Conservation (phyloP, 2,888 invertebrate genomes). For the Hedya salicella region DNA sequence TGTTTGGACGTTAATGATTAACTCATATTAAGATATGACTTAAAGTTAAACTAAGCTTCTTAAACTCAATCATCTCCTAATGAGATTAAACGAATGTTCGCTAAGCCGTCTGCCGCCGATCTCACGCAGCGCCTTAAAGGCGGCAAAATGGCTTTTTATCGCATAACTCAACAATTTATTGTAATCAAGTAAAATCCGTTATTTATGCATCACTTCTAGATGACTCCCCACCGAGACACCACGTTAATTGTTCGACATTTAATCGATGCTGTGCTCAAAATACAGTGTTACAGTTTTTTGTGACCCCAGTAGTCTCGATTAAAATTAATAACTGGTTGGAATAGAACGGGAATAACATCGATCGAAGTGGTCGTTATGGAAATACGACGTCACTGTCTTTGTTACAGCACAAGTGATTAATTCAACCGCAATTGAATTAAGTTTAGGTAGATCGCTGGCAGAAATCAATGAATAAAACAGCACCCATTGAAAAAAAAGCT, state of each 20-base stretch:
- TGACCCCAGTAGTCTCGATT: conserved; percentile 48
- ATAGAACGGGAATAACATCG: conserved; percentile 53
- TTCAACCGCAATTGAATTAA: conserved; percentile 24
- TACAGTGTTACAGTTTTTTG: conserved; percentile 60
- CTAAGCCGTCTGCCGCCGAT: conserved; percentile 56
- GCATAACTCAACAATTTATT: conserved; percentile 66
- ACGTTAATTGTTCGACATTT: conserved; percentile 75
- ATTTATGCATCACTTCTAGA: conserved; percentile 74
- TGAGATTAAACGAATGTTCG: conserved; percentile 43
- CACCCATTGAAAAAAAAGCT: not conserved
- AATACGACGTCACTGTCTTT: conserved; percentile 44
- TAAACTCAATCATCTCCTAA: conserved; percentile 43
- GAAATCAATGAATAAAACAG: not conserved
- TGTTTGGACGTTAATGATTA: not conserved
- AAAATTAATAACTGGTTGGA: conserved; percentile 36
- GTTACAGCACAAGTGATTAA: conserved; percentile 11
- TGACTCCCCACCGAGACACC: conserved; percentile 67
- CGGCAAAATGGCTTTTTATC: conserved; percentile 72
- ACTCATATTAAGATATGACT: not conserved
- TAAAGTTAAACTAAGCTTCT: not conserved
- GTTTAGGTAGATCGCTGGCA: conserved; percentile 2
- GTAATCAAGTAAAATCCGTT: conserved; percentile 68
- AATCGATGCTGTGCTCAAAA: conserved; percentile 72
- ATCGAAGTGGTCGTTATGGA: conserved; percentile 49
- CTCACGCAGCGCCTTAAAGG: conserved; percentile 63